These are phyloP conservation scores for Eulemur albifrons DNA, from an alignment of 2,797 vertebrate genomes.

Conservation along the genomic window DNA sequence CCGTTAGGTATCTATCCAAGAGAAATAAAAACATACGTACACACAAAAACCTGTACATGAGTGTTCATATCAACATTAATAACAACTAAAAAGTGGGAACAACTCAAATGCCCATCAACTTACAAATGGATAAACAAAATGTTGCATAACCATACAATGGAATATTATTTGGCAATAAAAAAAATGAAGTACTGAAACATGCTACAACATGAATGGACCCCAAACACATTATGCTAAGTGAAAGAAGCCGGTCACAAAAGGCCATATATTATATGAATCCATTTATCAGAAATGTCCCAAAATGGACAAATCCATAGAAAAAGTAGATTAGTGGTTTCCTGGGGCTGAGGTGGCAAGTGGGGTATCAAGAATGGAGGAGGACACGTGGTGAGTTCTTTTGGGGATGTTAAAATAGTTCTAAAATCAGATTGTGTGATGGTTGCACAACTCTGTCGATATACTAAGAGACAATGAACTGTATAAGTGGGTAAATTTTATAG, in stretches of 20 bases:
- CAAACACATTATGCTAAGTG: background rate
- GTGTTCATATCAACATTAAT: background rate
- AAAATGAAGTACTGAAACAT: background rate
- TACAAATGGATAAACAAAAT: background rate
- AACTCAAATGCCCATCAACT: background rate
- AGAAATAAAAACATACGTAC: background rate
- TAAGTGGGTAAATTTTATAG: background rate
- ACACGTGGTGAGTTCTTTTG: background rate
- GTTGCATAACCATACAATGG: background rate
- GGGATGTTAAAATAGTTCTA: background rate
- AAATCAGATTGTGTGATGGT: background rate
- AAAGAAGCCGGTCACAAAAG: background rate
- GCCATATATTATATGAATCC: background rate
- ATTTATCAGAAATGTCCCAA: background rate
- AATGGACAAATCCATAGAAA: background rate
- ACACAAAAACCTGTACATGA: background rate
- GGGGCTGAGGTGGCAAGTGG: background rate
- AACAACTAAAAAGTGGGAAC: background rate
- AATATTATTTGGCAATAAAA: background rate
- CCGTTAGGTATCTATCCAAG: background rate
- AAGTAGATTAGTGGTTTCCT: background rate
- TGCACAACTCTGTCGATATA: background rate
- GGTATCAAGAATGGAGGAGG: background rate
- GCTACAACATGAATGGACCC: background rate
- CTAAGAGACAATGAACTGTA: background rate